phyloP scores from a whole-genome alignment of 2,113 vertebrate species.

The Lepisosteus osseus region DNA sequence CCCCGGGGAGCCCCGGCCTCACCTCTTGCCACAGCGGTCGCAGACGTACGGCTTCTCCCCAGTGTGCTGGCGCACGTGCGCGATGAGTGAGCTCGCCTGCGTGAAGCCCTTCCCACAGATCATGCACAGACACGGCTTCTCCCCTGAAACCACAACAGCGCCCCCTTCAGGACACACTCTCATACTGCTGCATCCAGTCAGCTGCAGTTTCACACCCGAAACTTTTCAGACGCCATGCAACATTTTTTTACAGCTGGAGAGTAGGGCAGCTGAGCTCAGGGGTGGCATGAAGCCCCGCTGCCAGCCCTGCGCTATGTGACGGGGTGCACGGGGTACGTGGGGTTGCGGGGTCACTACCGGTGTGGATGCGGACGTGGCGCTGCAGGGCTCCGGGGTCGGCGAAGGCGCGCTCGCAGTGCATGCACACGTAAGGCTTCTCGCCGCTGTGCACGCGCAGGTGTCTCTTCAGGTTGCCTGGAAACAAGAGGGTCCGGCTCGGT shows the following conservation, averaged over 20 bases:
- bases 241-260: too few species aligned
- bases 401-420: constrained; percentile 91
- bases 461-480: constrained; percentile 89
- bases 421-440: constrained; percentile 89
- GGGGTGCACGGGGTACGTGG: background rate
- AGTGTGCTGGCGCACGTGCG: constrained; percentile 93
- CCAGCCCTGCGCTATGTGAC: too few species aligned
- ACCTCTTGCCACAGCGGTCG: constrained; percentile 97
- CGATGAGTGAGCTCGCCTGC: constrained; percentile 94
- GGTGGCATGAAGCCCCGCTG: too few species aligned
- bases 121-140: constrained; percentile 90
- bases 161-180: background rate
- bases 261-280: too few species aligned
- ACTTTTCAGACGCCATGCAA: too few species aligned
- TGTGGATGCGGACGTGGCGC: constrained; percentile 93
- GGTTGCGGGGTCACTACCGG: constrained; percentile 62
- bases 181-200: background rate
- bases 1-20: constrained; percentile 6
- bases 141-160: constrained; percentile 64
- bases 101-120: constrained; percentile 96
- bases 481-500: background rate
- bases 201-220: too few species aligned
- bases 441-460: constrained; percentile 95
- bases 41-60: constrained; percentile 98
- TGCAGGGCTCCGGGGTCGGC: constrained; percentile 90